Percentiles rank a stretch among this genome's conserved stretches.
Evolutionary conservation across 2,888 invertebrate genomes (phyloP).

Genomic region (Pseudococcus jackbeardsleyi): DNA sequence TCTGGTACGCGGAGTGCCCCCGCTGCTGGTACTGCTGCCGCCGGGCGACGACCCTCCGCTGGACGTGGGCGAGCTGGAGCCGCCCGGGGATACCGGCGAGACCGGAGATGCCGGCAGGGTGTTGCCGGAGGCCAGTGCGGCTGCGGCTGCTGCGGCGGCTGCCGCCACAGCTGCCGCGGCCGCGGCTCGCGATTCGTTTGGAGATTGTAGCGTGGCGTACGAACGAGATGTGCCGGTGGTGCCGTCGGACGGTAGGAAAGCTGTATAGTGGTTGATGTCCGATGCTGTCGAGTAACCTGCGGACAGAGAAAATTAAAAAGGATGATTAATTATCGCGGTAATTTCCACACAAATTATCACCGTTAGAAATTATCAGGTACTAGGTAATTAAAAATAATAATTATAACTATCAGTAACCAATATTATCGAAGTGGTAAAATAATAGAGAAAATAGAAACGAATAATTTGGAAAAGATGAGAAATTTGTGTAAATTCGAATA

Average conservation of each 20-base stretch:
- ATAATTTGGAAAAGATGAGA: too few relatives aligned
- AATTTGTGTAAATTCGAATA: too few relatives aligned
- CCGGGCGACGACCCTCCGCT: constrained; percentile 46
- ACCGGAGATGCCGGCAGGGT: background rate
- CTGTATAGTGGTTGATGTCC: constrained; percentile 83
- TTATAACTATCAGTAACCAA: too few relatives aligned
- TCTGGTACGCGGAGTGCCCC: constrained; percentile 70
- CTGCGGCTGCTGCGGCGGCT: constrained; percentile 51
- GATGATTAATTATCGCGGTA: background rate
- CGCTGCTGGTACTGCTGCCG: constrained; percentile 76
- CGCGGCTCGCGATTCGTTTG: constrained; percentile 55
- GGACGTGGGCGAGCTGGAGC: constrained; percentile 9
- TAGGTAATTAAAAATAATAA: too few relatives aligned
- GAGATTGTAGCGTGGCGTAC: constrained; percentile 59
- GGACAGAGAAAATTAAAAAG: constrained; percentile 68
- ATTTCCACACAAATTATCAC: too few relatives aligned
- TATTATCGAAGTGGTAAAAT: too few relatives aligned
- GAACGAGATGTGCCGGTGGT: constrained; percentile 61
- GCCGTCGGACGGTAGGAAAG: constrained; percentile 76
- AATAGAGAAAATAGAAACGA: too few relatives aligned
- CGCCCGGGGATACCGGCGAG: constrained; percentile 16
- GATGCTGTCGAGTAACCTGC: constrained; percentile 79
- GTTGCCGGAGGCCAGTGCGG: constrained; percentile 60
- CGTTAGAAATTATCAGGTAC: too few relatives aligned
- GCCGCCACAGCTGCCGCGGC: constrained; percentile 61